Evolutionary conservation across 2,797 vertebrate genomes (phyloP), one percentile per base, ranked within the genome.

Genomic region (Telmatherina bonti): DNA sequence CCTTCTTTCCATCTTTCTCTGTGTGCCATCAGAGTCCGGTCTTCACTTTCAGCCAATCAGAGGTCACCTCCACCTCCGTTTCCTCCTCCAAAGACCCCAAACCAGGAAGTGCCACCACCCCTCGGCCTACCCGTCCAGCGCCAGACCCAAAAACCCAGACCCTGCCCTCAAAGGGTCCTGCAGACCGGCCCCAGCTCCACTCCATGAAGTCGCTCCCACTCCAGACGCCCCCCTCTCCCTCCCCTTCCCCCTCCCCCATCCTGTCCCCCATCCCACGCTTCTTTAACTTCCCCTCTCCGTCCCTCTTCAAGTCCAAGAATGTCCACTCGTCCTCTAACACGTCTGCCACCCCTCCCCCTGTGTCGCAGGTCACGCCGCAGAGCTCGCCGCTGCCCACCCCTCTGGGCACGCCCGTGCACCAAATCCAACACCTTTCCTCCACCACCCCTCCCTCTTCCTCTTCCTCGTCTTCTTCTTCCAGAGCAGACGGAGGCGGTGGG

Each of bases 91-190:
- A 93, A 94, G 93, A 94, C 68, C 83, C 91, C 74, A 94, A 94
- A 90, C 33, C 91, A 67, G 93, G 92, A 84, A 92, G 83, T 66
- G 69, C 79, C 83, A 78, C 90, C 85, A 69, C 86, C 76, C 74
- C 93, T 63, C 88, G 93, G 73, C 92, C 76, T 0, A 56, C 82
- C 79, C 93, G 91, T 60, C 89, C 85, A 0, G n/a, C 45, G 38
- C 92, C 57, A 35, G 89, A 96, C 89, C 89, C 92, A 76, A 97
- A 97, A 95, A 97, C 96, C 60, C 96, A 97, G 93, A 97, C 96
- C 67, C 92, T 97, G 82, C 96, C 94, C 67, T 90, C 96, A 82
- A 96, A 96, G 84, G 92, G 92, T 79, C 94, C 92, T n/a, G 83
- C 93, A 26, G 96, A 96, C 9, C 95, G 96, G 3, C 92, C 92